Base-by-base conservation (phyloP, 2,113 vertebrate species). In the Fulmarus glacialis region DNA sequence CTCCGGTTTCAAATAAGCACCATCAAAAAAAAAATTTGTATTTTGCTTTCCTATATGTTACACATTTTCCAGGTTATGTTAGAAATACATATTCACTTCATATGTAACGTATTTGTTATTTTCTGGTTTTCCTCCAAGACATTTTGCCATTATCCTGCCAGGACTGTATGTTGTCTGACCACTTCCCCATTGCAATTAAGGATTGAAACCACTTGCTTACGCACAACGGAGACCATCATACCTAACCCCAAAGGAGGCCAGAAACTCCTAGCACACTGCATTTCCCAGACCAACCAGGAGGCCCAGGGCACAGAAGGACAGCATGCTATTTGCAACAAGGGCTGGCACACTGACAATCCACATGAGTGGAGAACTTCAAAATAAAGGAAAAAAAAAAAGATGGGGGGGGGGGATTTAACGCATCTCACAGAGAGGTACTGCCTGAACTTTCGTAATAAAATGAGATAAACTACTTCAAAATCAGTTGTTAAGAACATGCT, bases 171-270 rank as follows among this genome's bases (percentile, higher is more conserved):
- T 97, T 98, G 97, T 97, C 97, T 98, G 97, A 98, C 98, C 98
- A 98, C 98, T 98, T 98, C 98, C 98, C 95, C 92, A 97, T 98
- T 97, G 98, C 98, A 98, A 98, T 98, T 98, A 98, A 98, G 97
- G 98, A 98, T 84, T 96, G 91, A 98, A 98, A 98, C 98, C 98
- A 98, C 98, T 98, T 97, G 98, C 98, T 98, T 98, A 98, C 98
- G 98, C 98, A 98, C 98, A 97, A 98, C 97, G 92, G 97, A 98
- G 98, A 98, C 98, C 97, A 98, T 97, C 97, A 96, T 98, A 97
- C 96, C 78, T 98, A 98, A 98, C 98, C 98, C 98, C 98, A 98
- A 97, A 98, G 97, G 94, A 98, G 97, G 97, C 96, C 98, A 98
- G 98, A 98, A 98, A 97, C 98, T 98, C 98, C 97, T 96, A 98